Base-by-base conservation (phyloP, 2,113 vertebrate species). In the Pycnonotus jocosus region DNA sequence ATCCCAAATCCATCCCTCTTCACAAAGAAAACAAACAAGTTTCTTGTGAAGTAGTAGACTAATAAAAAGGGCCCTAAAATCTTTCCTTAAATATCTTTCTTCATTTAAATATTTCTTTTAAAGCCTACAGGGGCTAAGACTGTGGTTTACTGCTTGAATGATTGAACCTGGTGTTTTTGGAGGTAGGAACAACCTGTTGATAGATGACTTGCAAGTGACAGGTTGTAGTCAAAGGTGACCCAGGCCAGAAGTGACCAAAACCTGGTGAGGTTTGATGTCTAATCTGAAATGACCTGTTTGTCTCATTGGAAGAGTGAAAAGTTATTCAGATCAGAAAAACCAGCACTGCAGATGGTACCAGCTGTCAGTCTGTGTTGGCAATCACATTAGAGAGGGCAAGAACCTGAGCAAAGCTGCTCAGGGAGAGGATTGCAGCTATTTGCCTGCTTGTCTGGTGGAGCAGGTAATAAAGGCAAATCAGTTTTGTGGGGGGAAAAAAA, bases 291-390 rank as follows among this genome's bases (percentile, higher is more conserved):
- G 92, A 97, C 72, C 92, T 71, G 79, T 94, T 93, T 96, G 82
- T 94, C 82, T 96, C 69, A 27, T 4, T 90, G 90, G 23, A 81
- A 90, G 64, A 48, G 64, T 78, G 80, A 89, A 61, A 86, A 95
- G 72, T 92, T 90, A 83, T 48, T 93, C 71, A 95, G 61, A 94
- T 90, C 60, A 74, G 90, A 45, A 60, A 88, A 90, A 27, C 2
- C 79, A 71, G 71, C 10, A 5, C 76, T 84, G 68, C 93, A 96
- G 95, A 92, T 95, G 92, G 94, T 95, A 93, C 88, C 76, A 93
- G 89, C 94, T 97, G 95, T 96, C 96, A 96, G 33, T 90, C 64
- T 74, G 74, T 83, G 85, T 95, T 96, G 92, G 76, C 79, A 68
- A 38, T 93, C 92, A 78, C 82, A 68, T 93, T 83, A 96, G 71